Conservation (phyloP, 2,888 invertebrate species). For the Agriopis aurantiaria region DNA sequence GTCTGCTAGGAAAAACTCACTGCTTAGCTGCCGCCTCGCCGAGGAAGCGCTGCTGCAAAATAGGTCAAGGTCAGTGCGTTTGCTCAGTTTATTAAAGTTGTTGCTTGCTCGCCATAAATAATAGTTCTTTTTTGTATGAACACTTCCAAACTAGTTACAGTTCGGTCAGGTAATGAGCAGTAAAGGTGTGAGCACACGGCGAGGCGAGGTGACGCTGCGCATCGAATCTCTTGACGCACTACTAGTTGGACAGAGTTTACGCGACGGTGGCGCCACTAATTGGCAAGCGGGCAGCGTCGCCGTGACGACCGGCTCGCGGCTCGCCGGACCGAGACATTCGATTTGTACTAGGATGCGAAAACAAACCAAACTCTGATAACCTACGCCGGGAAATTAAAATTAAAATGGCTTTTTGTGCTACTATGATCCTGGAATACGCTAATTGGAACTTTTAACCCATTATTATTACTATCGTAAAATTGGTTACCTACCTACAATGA, state of each 20-base stretch:
- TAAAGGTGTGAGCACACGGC: slow-evolving; percentile 21
- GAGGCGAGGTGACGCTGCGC: slow-evolving; percentile 2
- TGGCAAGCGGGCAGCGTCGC: slow-evolving; percentile 40
- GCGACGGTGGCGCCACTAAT: slow-evolving; percentile 51
- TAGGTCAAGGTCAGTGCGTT: no score
- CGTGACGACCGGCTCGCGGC: slow-evolving; percentile 44
- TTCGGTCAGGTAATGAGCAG: slow-evolving; percentile 20
- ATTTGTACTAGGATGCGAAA: slow-evolving; percentile 28
- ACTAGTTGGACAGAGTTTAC: slow-evolving; percentile 16
- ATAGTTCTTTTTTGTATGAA: no score
- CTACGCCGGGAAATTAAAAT: slow-evolving; percentile 22
- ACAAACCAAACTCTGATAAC: slow-evolving; percentile 24
- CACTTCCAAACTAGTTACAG: not conserved
- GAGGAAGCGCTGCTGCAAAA: no score
- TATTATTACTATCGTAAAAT: slow-evolving; percentile 5
- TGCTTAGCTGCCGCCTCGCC: no score
- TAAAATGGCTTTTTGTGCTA: slow-evolving; percentile 10
- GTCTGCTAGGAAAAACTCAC: no score
- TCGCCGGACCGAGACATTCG: slow-evolving; percentile 42
- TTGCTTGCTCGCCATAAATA: no score
- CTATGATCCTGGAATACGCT: slow-evolving; percentile 18
- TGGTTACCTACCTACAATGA: not conserved
- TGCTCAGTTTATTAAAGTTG: no score
- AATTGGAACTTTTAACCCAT: slow-evolving; percentile 17
- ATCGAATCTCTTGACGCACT: not conserved